phyloP scores from a whole-genome alignment of 1,140 invertebrate species.

The Bursaphelenchus mucronatus region DNA sequence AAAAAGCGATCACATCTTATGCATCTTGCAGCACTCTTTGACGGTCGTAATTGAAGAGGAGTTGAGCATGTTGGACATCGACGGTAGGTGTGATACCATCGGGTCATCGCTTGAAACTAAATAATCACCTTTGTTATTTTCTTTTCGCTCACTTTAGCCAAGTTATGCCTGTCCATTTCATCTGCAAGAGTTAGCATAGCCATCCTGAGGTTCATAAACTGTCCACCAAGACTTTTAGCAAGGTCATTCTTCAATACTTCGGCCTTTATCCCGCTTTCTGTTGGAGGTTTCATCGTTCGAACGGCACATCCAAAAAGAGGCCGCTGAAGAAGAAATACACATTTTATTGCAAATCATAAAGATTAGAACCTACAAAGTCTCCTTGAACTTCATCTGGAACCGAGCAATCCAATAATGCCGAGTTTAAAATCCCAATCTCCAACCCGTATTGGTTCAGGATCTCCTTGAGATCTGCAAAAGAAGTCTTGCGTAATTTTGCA shows the following conservation, averaged over 20 bases:
- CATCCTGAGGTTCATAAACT: constrained; percentile 46
- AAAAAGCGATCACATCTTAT: constrained; percentile 31
- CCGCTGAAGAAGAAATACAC: constrained; percentile 27
- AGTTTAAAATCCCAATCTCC: constrained; percentile 24
- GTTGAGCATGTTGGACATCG: constrained; percentile 46
- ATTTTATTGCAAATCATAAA: background rate
- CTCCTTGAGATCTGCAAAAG: constrained; percentile 16
- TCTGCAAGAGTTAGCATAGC: constrained; percentile 51
- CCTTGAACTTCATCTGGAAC: constrained; percentile 17
- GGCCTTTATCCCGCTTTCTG: constrained; percentile 29
- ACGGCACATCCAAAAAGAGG: constrained; percentile 46
- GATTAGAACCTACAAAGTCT: constrained; percentile 24
- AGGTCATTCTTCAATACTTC: constrained; percentile 20
- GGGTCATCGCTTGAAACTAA: constrained; percentile 51
- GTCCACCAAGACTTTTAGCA: constrained; percentile 41
- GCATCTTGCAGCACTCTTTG: constrained; percentile 48
- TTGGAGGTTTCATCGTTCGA: constrained; percentile 39
- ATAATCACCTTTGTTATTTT: constrained; percentile 4
- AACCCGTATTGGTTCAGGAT: constrained; percentile 19
- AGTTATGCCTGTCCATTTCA: constrained; percentile 37
- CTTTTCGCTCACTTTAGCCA: constrained; percentile 39
- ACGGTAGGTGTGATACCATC: constrained; percentile 48
- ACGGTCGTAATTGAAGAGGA: constrained; percentile 34
- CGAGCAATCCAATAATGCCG: constrained; percentile 13
- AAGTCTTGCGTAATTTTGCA: background rate